These are phyloP conservation scores for Eulemur albifrons DNA, from an alignment of 2,797 vertebrate genomes.

Conservation along the genomic window DNA sequence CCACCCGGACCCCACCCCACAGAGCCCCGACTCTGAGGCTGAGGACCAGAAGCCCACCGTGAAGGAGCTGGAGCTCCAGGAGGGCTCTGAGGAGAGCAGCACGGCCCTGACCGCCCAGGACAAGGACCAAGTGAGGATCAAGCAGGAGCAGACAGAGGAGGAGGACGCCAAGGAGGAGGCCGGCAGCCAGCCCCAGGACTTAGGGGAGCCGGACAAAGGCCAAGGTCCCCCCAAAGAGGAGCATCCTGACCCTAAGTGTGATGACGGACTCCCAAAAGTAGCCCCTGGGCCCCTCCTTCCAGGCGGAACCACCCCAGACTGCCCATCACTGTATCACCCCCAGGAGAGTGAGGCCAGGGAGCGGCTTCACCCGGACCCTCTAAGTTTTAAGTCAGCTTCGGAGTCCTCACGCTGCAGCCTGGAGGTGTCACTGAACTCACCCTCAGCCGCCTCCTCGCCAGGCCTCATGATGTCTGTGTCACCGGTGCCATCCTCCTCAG, in stretches of 20 bases:
- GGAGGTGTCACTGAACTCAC: constrained; percentile 93
- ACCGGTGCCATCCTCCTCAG: constrained; percentile 92
- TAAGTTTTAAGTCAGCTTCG: constrained; percentile 91
- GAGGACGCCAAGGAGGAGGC: constrained; percentile 77
- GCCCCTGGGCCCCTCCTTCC: constrained; percentile 80
- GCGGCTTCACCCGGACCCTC: constrained; percentile 86
- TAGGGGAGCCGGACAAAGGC: constrained; percentile 77
- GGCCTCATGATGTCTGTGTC: constrained; percentile 94
- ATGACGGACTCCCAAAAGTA: constrained; percentile 56
- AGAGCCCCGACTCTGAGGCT: constrained; percentile 89
- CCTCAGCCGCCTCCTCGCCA: constrained; percentile 94
- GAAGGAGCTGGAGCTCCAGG: constrained; percentile 71
- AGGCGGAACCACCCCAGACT: constrained; percentile 81
- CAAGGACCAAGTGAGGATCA: constrained; percentile 84
- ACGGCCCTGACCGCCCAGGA: constrained; percentile 67
- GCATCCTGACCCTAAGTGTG: not conserved
- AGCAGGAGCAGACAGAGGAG: constrained; percentile 90
- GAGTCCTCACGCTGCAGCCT: constrained; percentile 94
- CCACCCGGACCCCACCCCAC: constrained; percentile 81
- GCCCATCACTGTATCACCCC: constrained; percentile 34
- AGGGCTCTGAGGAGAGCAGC: constrained; percentile 69
- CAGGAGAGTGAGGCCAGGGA: constrained; percentile 74
- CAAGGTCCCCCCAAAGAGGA: constrained; percentile 86
- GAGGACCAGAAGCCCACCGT: constrained; percentile 90
- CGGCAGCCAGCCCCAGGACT: constrained; percentile 69